Percentiles rank a stretch among this genome's conserved stretches.
These are phyloP conservation scores for Micromys minutus DNA, from an alignment of 2,113 vertebrate genomes.

Conservation along the genomic window DNA sequence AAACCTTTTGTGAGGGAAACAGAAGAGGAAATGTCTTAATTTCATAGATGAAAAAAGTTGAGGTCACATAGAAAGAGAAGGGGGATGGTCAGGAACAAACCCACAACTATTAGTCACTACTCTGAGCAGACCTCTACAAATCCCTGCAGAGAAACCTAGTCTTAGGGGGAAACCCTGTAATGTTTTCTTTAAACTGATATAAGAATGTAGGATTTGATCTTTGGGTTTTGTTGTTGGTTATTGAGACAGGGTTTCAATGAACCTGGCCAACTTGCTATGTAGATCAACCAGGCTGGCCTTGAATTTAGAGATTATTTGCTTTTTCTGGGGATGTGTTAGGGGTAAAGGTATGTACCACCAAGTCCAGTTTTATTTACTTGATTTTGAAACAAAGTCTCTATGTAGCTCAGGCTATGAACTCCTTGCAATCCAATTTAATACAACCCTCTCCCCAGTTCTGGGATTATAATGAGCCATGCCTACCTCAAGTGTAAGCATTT, in stretches of 20 bases:
- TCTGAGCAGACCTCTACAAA: neutral
- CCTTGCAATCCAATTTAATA: neutral
- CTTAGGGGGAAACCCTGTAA: neutral
- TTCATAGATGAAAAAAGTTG: slow-evolving; percentile 51
- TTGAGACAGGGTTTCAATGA: neutral
- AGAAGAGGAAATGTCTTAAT: slow-evolving; percentile 6
- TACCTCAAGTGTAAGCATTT: neutral
- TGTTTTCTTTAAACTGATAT: neutral
- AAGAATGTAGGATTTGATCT: neutral
- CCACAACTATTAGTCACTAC: neutral
- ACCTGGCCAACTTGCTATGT: neutral
- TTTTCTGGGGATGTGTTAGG: neutral
- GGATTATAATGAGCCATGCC: neutral
- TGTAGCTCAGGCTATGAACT: neutral
- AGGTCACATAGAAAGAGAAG: neutral
- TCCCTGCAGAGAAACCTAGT: neutral
- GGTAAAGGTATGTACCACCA: neutral
- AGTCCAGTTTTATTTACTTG: neutral
- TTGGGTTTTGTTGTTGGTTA: neutral
- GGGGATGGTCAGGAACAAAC: neutral
- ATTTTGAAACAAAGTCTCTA: neutral
- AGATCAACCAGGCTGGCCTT: neutral
- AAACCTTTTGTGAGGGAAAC: neutral
- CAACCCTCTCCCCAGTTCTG: neutral
- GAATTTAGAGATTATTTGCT: neutral